Evolutionary conservation across 30 jellyfish, hydroid and myxozoan species (phyloP), one percentile per base, ranked within the genome.

Genomic region (Aurelia aurita): DNA sequence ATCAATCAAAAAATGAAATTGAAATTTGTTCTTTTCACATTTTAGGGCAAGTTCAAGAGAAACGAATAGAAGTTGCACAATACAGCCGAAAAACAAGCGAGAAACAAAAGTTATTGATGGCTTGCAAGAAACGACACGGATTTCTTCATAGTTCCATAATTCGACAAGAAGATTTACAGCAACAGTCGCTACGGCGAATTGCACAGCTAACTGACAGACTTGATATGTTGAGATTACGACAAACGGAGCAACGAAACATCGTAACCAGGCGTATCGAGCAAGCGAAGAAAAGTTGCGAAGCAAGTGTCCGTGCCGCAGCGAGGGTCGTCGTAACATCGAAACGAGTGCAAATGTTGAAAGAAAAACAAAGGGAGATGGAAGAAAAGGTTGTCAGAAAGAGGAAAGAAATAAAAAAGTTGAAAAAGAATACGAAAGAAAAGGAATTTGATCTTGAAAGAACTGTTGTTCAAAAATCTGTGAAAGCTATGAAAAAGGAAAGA

Each of bases 391-490:
- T 69, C 22, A 58, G 57, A 35, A 59, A 11, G 39, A 83, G 47
- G 60, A 70, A 58, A 83, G 75, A 59, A 10, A 20, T 71, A 27
- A 46, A 31, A 32, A 83, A 71, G 22, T 45, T 70, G 66, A 69
- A 34, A 57, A 45, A 70, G 62, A 34, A 15, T 14, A 39, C 75
- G 22, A 83, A 68, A 39, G 77, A 68, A 4, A 83, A 83, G 46
- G 77, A 71, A 74, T 83, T 83, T 29, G 93, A 83, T 14, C 69
- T 83, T 47, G 93, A 83, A 71, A 43, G 93, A 83, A 72, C 74
- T n/a, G 34, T 23, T 3, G 25, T 83, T 29, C 93, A 83, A 39
- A 83, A 39, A 46, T 83, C 93, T 7, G 93, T 83, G 22, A 83
- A 83, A 27, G 79, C 86, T 8, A 83, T 83, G 93, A 70, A 71